Evolutionary conservation across 2,888 invertebrate genomes (phyloP).

Genomic region (Plemyria rubiginata): DNA sequence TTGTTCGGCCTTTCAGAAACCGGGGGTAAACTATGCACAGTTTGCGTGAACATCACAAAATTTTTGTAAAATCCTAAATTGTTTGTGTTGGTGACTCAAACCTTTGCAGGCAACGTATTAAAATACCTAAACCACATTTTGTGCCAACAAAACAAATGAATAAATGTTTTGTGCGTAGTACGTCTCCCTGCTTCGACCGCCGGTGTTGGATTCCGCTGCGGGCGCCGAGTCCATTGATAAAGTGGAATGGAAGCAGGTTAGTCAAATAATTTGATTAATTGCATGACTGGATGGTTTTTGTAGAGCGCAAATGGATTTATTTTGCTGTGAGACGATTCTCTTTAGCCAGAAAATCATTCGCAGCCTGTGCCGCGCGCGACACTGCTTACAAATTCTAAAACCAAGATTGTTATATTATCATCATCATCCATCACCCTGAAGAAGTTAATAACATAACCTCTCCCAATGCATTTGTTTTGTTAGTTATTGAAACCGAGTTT

Average conservation of each 20-base stretch:
- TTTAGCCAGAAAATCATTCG: too few species aligned
- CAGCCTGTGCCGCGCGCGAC: too few species aligned
- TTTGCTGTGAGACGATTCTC: background rate
- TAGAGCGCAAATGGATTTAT: background rate
- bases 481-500: too few species aligned
- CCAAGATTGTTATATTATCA: too few species aligned
- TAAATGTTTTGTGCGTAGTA: conserved; percentile 86
- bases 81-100: background rate
- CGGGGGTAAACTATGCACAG: too few species aligned
- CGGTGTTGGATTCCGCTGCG: conserved; percentile 87
- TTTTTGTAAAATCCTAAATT: background rate
- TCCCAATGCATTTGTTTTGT: too few species aligned
- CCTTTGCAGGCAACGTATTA: background rate
- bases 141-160: conserved; percentile 21
- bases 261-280: conserved; percentile 43
- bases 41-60: background rate
- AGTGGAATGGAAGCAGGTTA: conserved; percentile 96
- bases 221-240: conserved; percentile 90
- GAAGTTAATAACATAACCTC: too few species aligned
- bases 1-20: too few species aligned
- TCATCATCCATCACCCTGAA: too few species aligned
- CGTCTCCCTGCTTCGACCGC: conserved; percentile 93
- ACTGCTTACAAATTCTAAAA: too few species aligned
- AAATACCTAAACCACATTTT: conserved; percentile 2
- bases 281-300: background rate